A percentile compares a stretch with the other conserved stretches of the same genome.
Conservation (phyloP, 2,888 invertebrate genomes). For the Agonopterix arenella region DNA sequence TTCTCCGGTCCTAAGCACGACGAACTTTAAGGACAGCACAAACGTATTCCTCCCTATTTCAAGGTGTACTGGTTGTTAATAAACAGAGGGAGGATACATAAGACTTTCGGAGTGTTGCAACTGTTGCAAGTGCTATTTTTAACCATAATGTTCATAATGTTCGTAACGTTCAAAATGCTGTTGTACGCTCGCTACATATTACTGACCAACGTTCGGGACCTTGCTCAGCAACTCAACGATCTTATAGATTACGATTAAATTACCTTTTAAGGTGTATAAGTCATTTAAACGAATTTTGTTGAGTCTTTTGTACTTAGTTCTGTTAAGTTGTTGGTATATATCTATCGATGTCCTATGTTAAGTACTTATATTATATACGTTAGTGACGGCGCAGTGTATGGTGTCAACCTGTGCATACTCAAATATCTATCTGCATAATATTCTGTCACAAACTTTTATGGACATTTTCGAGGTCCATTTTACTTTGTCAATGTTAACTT, state of each 20-base stretch:
- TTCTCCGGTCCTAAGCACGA: constrained; percentile 99
- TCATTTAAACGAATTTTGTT: constrained; percentile 34
- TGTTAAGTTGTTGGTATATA: constrained; percentile 43
- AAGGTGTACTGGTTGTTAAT: constrained; percentile 1
- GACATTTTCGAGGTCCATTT: background rate
- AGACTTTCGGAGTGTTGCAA: constrained; percentile 9
- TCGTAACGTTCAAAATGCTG: constrained; percentile 8
- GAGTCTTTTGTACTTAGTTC: constrained; percentile 56
- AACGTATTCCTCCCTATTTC: background rate
- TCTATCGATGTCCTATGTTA: constrained; percentile 38
- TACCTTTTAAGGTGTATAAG: constrained; percentile 18
- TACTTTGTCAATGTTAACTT: background rate
- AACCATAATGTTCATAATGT: background rate
- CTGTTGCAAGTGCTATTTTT: constrained; percentile 6
- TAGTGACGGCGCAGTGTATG: constrained; percentile 16
- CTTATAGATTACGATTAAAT: constrained; percentile 7
- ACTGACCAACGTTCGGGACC: constrained; percentile 1
- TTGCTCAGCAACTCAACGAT: background rate
- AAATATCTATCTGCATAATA: constrained; percentile 11
- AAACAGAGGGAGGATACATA: background rate
- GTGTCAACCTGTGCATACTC: background rate
- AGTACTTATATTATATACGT: constrained; percentile 11
- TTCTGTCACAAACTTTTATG: background rate
- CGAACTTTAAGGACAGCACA: constrained; percentile 83
- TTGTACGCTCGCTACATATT: constrained; percentile 4